phyloP scores from a whole-genome alignment of 2,113 vertebrate genomes.

The Trochalopteron elliotii region DNA sequence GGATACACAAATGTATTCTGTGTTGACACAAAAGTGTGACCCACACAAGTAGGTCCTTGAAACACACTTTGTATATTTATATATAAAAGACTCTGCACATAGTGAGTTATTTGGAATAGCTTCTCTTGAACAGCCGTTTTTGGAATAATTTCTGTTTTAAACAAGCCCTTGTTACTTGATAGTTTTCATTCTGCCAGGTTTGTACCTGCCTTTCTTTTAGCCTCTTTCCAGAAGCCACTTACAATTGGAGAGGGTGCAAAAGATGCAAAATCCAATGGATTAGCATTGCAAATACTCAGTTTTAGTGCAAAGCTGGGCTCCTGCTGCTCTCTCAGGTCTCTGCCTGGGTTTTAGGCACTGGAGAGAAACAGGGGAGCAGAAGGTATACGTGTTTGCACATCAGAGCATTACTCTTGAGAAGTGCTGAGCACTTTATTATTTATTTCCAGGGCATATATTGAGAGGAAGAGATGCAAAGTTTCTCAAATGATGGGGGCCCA shows the following conservation, averaged over 20 bases:
- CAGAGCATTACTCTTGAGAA: not conserved
- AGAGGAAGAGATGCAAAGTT: not conserved
- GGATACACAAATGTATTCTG: not conserved
- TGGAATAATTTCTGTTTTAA: not conserved
- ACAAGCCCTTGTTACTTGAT: not conserved
- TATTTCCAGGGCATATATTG: not conserved
- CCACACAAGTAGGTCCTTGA: not conserved
- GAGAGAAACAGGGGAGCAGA: not conserved
- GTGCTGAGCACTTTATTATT: not conserved
- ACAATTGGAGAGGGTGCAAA: not conserved
- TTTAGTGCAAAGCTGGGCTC: not conserved
- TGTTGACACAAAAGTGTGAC: not conserved
- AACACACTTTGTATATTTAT: not conserved
- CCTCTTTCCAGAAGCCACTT: not conserved
- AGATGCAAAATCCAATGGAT: not conserved
- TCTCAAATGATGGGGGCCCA: not conserved
- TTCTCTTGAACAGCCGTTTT: not conserved
- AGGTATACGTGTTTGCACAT: not conserved
- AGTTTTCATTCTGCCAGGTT: not conserved
- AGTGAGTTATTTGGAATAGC: not conserved
- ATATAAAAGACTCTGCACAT: not conserved
- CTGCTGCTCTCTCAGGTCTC: not conserved
- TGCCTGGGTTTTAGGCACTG: not conserved
- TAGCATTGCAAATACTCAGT: not conserved
- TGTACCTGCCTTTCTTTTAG: not conserved